Percentiles rank a stretch among this genome's conserved stretches.
Conservation (phyloP, 2,888 invertebrate species). For the Phyllotreta striolata region DNA sequence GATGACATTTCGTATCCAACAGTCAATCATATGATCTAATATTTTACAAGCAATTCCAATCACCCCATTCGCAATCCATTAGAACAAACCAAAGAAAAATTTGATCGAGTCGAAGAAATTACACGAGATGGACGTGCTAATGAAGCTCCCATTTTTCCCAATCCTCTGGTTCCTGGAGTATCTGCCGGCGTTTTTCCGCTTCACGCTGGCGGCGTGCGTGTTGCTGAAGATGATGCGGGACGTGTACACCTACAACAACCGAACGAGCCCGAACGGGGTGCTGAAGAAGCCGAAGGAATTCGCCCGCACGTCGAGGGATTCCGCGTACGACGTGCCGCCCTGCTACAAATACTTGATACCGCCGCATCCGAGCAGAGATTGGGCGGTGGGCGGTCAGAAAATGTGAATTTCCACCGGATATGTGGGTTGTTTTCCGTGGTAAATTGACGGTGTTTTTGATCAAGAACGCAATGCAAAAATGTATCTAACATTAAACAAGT, state of each 20-base stretch:
- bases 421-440: too few relatives aligned
- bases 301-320: too few relatives aligned
- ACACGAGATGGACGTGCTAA: constrained; percentile 20
- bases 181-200: constrained; percentile 41
- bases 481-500: too few relatives aligned
- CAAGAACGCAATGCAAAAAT: too few relatives aligned
- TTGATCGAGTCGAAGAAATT: not conserved
- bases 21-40: too few relatives aligned
- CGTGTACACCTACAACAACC: constrained; percentile 38
- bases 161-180: constrained; percentile 44
- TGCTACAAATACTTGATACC: not conserved
- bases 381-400: too few relatives aligned
- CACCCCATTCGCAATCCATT: not conserved
- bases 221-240: constrained; percentile 42
- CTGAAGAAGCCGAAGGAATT: constrained; percentile 30
- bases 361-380: not conserved
- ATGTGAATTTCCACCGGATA: too few relatives aligned
- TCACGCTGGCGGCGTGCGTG: constrained; percentile 39
- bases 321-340: not conserved
- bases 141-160: constrained; percentile 38
- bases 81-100: not conserved
- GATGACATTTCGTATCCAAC: too few relatives aligned
- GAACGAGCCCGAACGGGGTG: constrained; percentile 14
- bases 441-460: too few relatives aligned
- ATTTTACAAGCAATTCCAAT: not conserved